A percentile compares a stretch with the other conserved stretches of the same genome.
phyloP scores from a whole-genome alignment of 2,113 vertebrate species.

The Gallinago paraguaiae region DNA sequence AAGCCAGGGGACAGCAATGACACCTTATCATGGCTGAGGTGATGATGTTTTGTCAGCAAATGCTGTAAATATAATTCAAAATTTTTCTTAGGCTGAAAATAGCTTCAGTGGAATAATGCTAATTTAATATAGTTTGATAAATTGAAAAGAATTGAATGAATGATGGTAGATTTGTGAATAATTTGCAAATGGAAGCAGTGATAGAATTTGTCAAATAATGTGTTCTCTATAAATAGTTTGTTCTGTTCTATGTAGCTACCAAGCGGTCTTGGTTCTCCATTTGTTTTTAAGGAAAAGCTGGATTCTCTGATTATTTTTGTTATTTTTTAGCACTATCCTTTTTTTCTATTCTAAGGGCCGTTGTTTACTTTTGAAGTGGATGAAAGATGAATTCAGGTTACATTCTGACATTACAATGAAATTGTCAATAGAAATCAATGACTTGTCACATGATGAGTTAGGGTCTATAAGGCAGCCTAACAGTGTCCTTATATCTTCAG shows the following conservation, averaged over 20 bases:
- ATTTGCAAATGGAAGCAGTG: slow-evolving; percentile 30
- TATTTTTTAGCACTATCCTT: background rate
- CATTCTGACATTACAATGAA: slow-evolving; percentile 71
- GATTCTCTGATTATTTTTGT: background rate
- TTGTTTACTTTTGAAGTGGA: slow-evolving; percentile 72
- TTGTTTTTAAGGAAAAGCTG: slow-evolving; percentile 47
- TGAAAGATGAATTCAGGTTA: slow-evolving; percentile 69
- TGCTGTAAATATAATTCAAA: background rate
- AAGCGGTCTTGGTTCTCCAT: background rate
- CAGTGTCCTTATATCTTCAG: slow-evolving; percentile 51
- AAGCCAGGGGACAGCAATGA: background rate
- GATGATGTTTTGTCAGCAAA: background rate
- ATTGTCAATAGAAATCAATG: slow-evolving; percentile 78
- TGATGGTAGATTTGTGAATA: slow-evolving; percentile 31
- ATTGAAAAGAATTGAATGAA: slow-evolving; percentile 17
- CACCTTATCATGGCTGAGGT: background rate
- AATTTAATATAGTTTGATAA: slow-evolving; percentile 17
- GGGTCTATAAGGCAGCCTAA: slow-evolving; percentile 61
- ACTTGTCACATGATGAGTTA: slow-evolving; percentile 64
- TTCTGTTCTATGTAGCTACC: background rate
- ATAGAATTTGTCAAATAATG: slow-evolving; percentile 17
- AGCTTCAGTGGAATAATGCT: slow-evolving; percentile 8
- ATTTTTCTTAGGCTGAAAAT: background rate
- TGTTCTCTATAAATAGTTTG: slow-evolving; percentile 34
- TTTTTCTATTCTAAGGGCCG: slow-evolving; percentile 29